Percentiles rank a stretch among this genome's conserved stretches.
Conservation (phyloP, 2,888 invertebrate genomes). For the Atrina japonica region DNA sequence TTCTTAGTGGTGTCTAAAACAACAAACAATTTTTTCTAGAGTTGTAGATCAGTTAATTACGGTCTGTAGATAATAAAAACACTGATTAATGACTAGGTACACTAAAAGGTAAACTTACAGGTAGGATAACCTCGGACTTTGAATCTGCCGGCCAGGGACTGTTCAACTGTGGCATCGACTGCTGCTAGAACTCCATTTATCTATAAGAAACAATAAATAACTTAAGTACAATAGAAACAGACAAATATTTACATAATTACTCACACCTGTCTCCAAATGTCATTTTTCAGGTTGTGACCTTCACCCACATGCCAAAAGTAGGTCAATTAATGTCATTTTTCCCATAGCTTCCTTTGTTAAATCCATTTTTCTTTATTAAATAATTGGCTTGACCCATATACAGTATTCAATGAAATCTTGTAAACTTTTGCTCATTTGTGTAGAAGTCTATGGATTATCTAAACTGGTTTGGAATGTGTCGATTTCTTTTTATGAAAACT, state of each 20-base stretch:
- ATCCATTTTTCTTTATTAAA: too few relatives aligned
- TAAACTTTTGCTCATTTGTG: too few relatives aligned
- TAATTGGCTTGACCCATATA: too few relatives aligned
- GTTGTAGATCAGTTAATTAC: neutral
- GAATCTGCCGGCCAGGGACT: constrained; percentile 84
- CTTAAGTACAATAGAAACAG: neutral
- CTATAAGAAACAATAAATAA: constrained; percentile 50
- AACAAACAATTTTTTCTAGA: neutral
- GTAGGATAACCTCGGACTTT: constrained; percentile 86
- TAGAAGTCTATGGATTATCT: too few relatives aligned
- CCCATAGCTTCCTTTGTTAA: too few relatives aligned
- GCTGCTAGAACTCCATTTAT: constrained; percentile 81
- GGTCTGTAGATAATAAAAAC: too few relatives aligned
- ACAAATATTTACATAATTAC: neutral
- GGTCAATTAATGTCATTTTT: neutral
- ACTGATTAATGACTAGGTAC: neutral
- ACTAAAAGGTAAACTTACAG: constrained; percentile 82
- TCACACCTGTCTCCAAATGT: neutral
- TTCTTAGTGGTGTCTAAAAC: neutral
- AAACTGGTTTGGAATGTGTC: too few relatives aligned
- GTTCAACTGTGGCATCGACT: constrained; percentile 86
- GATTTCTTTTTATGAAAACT: too few relatives aligned
- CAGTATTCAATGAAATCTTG: too few relatives aligned
- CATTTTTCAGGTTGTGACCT: neutral
- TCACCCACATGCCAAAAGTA: neutral